Evolutionary conservation across 2,888 invertebrate genomes (phyloP).

Genomic region (Xestia rhomboidea): DNA sequence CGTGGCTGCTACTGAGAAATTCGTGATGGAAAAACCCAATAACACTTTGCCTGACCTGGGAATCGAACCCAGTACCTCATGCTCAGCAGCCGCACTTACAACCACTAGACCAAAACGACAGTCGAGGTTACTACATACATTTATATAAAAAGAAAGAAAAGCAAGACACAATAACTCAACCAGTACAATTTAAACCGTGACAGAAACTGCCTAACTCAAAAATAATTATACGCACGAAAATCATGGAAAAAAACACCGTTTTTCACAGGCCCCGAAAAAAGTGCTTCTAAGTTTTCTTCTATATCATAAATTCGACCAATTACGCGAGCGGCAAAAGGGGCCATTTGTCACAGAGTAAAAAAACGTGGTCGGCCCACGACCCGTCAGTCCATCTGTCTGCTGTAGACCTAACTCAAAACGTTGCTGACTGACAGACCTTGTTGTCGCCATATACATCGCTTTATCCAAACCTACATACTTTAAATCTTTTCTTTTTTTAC

Average conservation of each 20-base stretch:
- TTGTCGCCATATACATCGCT: too few species aligned
- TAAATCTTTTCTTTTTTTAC: too few species aligned
- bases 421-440: conserved; percentile 82
- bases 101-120: not conserved
- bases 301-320: conserved; percentile 84
- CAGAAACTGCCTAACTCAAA: conserved; percentile 34
- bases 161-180: conserved; percentile 15
- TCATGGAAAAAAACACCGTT: conserved; percentile 31
- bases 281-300: conserved; percentile 68
- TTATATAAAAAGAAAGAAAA: not conserved
- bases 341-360: conserved; percentile 86
- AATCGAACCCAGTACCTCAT: not conserved
- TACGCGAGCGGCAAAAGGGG: conserved; percentile 78
- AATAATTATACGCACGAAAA: conserved; percentile 43
- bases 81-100: not conserved
- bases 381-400: conserved; percentile 85
- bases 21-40: not conserved
- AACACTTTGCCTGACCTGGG: not conserved
- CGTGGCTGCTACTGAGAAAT: not conserved
- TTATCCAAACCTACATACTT: too few species aligned
- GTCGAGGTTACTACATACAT: not conserved
- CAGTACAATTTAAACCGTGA: conserved; percentile 15
- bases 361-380: conserved; percentile 76
- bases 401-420: conserved; percentile 84
- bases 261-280: conserved; percentile 53